Base-by-base conservation (phyloP, 1,140 invertebrate species). In the Camponotus floridanus region DNA sequence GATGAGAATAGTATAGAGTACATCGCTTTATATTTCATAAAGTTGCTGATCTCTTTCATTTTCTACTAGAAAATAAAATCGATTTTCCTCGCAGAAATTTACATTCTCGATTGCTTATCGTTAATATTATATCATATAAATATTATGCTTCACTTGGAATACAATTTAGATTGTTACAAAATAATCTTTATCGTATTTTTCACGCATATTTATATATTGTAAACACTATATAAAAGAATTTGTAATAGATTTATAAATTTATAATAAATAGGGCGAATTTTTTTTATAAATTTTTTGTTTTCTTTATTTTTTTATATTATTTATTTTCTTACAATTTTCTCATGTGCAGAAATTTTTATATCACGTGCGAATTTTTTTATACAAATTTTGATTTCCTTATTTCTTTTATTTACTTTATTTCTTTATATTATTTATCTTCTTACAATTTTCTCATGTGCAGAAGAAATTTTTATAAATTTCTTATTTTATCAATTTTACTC, bases 1-100 rank as follows among this genome's bases (percentile, higher is more conserved):
- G 13, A 76, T 39, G 36, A 76, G 4, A 13, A 15, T 61, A 76
- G 21, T 2, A 33, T 18, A 1, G 15, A 76, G 4, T 33, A 76
- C 15, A 21, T 61, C 36, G 21, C 57, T 76, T 76, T 76, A 7
- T 11, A 1, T n/a, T 76, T 76, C 8, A 76, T 42, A 51, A 59
- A 74, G 36, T 42, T 61, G 55, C 13, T 18, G 36, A 61, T 21
- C 15, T 59, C 6, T 61, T 21, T 59, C 6, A 9, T 15, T 15
- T 9, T 59, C n/a, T 42, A 1, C 26, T 61, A 61, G 26, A 39
- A 76, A 76, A 11, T 59, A 26, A 21, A 7, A 61, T 76, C 2
- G 15, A 4, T 61, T 36, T 76, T 61, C 2, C 2, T 42, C 42
- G 8, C 21, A 1, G 7, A 61, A 61, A 39, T 39, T 3, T 59